phyloP scores from a whole-genome alignment of 2,888 invertebrate species.

The Phalera bucephala region DNA sequence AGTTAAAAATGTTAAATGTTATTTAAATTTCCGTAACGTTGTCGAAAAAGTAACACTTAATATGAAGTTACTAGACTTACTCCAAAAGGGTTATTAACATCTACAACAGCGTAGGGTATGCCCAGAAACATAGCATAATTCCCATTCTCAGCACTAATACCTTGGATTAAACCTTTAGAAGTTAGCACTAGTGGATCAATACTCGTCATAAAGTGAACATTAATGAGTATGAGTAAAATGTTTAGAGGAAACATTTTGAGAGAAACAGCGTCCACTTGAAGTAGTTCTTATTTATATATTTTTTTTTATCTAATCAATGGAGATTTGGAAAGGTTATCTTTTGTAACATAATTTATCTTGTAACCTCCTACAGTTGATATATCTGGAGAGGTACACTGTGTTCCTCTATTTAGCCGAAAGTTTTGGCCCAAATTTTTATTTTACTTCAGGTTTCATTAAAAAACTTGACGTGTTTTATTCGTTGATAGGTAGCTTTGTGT shows the following conservation, averaged over 20 bases:
- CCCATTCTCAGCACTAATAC: constrained; percentile 2
- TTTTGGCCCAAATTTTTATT: no score
- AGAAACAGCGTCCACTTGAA: no score
- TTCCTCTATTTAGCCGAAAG: no score
- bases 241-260: background rate
- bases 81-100: constrained; percentile 11
- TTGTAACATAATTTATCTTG: no score
- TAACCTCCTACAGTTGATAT: no score
- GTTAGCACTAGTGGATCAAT: constrained; percentile 7
- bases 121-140: constrained; percentile 15
- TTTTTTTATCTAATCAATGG: no score
- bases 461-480: no score
- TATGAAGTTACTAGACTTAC: constrained; percentile 7
- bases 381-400: no score
- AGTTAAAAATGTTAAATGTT: background rate
- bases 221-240: background rate
- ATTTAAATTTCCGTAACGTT: background rate
- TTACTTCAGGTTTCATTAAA: no score
- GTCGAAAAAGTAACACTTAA: background rate
- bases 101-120: constrained; percentile 19
- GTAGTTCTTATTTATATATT: no score
- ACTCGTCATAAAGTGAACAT: background rate
- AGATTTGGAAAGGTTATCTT: no score
- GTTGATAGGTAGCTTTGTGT: no score
- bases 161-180: constrained; percentile 8